phyloP scores from a whole-genome alignment of 2,113 vertebrate species.

The Ochotona princeps region DNA sequence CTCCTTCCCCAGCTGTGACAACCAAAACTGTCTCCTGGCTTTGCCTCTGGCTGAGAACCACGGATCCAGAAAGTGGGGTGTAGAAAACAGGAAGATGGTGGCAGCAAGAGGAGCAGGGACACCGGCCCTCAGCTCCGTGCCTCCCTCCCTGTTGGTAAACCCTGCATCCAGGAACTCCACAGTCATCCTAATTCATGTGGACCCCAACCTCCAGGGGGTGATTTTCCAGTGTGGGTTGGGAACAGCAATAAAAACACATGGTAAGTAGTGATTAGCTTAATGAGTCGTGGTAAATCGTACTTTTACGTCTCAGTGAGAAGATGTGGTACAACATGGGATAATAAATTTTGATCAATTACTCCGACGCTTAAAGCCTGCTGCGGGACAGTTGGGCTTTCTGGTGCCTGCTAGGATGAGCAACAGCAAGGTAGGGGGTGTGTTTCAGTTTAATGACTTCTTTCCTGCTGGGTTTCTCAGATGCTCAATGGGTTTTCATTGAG shows the following conservation, averaged over 20 bases:
- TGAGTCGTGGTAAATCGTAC: constrained; percentile 58
- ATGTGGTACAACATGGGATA: background rate
- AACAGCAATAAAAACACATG: constrained; percentile 71
- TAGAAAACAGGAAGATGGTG: background rate
- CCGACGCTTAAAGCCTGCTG: constrained; percentile 47
- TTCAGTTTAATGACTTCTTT: background rate
- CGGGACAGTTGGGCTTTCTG: background rate
- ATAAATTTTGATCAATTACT: constrained; percentile 67
- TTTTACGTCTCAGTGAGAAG: constrained; percentile 62
- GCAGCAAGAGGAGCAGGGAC: background rate
- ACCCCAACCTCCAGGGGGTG: background rate
- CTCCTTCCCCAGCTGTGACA: background rate
- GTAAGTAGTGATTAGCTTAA: constrained; percentile 61
- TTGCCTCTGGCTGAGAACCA: background rate
- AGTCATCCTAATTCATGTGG: constrained; percentile 16
- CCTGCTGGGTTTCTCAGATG: background rate
- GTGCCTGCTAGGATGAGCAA: background rate
- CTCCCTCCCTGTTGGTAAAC: background rate
- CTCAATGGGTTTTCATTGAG: background rate
- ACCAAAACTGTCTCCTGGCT: background rate
- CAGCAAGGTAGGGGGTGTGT: background rate
- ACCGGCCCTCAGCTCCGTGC: background rate
- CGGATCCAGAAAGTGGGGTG: background rate
- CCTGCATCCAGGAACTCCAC: background rate
- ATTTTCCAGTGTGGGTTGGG: constrained; percentile 56